These are phyloP conservation scores for Abrostola tripartita DNA, from an alignment of 2,888 invertebrate genomes.

Conservation along the genomic window DNA sequence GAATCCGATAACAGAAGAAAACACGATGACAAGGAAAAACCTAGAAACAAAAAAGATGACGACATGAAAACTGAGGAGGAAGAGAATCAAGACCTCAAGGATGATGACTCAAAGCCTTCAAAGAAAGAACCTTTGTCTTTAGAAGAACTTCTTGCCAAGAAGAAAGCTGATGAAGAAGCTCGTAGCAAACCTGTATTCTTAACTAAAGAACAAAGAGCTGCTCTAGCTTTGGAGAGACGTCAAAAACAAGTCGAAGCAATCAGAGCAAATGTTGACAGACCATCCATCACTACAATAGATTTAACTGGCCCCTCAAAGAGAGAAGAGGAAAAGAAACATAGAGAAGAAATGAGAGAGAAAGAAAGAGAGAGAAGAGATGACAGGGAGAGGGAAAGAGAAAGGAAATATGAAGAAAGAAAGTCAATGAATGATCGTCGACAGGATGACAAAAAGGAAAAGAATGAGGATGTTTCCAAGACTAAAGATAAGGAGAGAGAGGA, in stretches of 20 bases:
- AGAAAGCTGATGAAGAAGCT: constrained; percentile 98
- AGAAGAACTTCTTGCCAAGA: constrained; percentile 98
- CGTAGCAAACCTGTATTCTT: constrained; percentile 98
- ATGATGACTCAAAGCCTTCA: constrained; percentile 72
- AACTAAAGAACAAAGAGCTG: constrained; percentile 97
- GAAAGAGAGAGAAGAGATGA: constrained; percentile 90
- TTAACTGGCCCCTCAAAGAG: constrained; percentile 85
- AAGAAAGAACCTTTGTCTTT: constrained; percentile 96
- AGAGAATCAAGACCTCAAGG: constrained; percentile 75
- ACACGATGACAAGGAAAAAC: constrained; percentile 81
- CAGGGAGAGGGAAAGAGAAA: constrained; percentile 79
- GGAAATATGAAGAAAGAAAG: constrained; percentile 86
- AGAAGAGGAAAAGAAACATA: constrained; percentile 79
- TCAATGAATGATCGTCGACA: constrained; percentile 81
- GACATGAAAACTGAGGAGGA: constrained; percentile 73
- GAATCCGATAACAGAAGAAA: constrained; percentile 60
- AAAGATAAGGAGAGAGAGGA: constrained; percentile 97
- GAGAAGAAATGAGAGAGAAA: constrained; percentile 75
- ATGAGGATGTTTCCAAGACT: constrained; percentile 87
- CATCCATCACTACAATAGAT: constrained; percentile 81
- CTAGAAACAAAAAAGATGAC: constrained; percentile 75
- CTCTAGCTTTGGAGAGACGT: constrained; percentile 95
- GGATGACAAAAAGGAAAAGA: constrained; percentile 82
- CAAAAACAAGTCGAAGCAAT: constrained; percentile 96
- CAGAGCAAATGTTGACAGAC: constrained; percentile 89